Evolutionary conservation across 2,113 vertebrate species (phyloP), one percentile per base, ranked within the genome.

Genomic region (Nannospalax galili): DNA sequence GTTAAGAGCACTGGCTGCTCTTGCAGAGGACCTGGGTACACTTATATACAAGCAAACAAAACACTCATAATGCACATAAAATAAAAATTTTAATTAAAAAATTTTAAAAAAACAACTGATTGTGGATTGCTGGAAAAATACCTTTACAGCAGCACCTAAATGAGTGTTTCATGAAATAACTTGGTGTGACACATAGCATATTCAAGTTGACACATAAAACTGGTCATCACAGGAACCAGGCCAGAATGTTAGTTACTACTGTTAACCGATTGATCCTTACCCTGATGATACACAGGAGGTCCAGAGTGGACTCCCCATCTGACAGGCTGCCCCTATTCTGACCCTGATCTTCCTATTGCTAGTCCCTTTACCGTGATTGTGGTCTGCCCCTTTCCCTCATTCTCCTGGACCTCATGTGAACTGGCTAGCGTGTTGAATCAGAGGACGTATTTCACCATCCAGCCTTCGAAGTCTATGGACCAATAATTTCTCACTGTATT

Each of bases 191-290:
- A 65, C 32, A 35, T 2, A 0, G 65, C 28, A 67, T 37, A 40
- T 62, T 19, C 70, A 64, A 60, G 12, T 35, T 35, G 14, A n/a
- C 26, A 22, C 37, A 17, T 30, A 79, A 78, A 79, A 28, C 30
- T 52, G 35, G 35, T 19, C 9, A 19, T 56, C 62, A 15, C 7
- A 64, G 65, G 16, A 32, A 37, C 20, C 28, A 40, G 11, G 2
- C 24, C 10, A 4, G 28, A 35, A 5, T 14, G 32, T 60, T 19
- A 58, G n/a, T 1, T 30, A 42, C 28, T 42, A 40, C 12, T 19
- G 20, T 8, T 42, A 40, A 40, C 15, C 20, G 1, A 56, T 10
- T 1, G 9, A 4, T 6, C 12, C 3, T 1, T 40, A 45, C 8
- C 19, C 28, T 28, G 4, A 52, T 1, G 52, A 35, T 3, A 28